Base-by-base conservation (phyloP, 2,113 vertebrate species). In the Muntiacus reevesi region DNA sequence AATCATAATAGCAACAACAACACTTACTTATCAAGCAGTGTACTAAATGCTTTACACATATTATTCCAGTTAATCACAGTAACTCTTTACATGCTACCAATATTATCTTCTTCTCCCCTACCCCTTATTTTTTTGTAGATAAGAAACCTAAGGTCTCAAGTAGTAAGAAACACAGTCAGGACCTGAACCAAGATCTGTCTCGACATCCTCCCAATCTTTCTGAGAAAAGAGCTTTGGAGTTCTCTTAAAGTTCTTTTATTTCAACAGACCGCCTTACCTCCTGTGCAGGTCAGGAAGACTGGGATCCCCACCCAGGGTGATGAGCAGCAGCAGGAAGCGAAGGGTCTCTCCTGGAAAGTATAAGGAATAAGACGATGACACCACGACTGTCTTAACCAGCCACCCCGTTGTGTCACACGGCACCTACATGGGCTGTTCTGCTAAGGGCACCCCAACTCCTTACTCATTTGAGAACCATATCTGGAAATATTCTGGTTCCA, bases 241-340 rank as follows among this genome's bases (percentile, higher is more conserved):
- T 90, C 40, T 76, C 60, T 59, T 50, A 54, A 94, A 83, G 55
- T 67, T 85, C 52, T 90, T 30, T 57, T 87, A 50, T 83, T 96
- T 79, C 50, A 23, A 91, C 47, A 17, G 43, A 12, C n/a, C n/a
- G 87, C 12, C 28, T 86, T 6, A 36, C 47, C 28, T 59, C 19
- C 33, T 40, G 40, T 5, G 55, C 7, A 52, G 7, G 60, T 85
- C 52, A 54, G 50, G 43, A 89, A 93, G 28, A 62, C 21, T 79
- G 50, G n/a, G 57, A 9, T 91, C n/a, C 45, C 81, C 45, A 10
- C 21, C 14, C 40, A 87, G 45, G 57, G 30, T 30, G 40, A 95
- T n/a, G 14, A 40, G 82, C 71, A 50, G 33, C 2, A n/a, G 28
- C 23, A n/a, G 43, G 45, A 84, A 62, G 27, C 25, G 43, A 67